A percentile compares a stretch with the other conserved stretches of the same genome.
phyloP scores from a whole-genome alignment of 2,797 vertebrate species.

The Nasua narica region DNA sequence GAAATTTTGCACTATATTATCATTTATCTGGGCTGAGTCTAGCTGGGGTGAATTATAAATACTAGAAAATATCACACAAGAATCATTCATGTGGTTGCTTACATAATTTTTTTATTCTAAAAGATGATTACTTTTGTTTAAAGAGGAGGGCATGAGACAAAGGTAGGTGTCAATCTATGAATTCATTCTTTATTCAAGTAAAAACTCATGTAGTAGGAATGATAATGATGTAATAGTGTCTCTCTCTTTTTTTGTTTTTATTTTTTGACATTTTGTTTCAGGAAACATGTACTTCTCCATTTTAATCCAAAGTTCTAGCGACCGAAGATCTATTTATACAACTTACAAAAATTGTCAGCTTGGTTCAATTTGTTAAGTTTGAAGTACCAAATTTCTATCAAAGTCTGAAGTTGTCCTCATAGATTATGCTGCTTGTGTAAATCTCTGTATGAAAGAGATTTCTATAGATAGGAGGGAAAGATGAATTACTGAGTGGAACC shows the following conservation, averaged over 20 bases:
- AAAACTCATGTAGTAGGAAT: neutral
- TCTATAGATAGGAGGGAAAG: neutral
- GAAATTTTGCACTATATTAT: neutral
- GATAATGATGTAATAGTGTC: neutral
- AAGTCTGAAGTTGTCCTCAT: neutral
- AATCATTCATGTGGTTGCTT: neutral
- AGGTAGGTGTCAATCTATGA: neutral
- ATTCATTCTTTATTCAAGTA: neutral
- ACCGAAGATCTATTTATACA: neutral
- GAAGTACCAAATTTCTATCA: neutral
- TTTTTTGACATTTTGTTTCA: neutral
- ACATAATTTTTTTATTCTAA: conserved; percentile 50
- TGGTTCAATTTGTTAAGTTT: neutral
- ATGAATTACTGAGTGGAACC: neutral
- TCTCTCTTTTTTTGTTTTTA: neutral
- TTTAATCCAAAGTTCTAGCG: neutral
- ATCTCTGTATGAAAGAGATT: neutral
- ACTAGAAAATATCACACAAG: neutral
- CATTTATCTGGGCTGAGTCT: neutral
- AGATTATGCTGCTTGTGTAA: neutral
- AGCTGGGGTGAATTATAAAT: neutral
- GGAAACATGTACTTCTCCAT: neutral
- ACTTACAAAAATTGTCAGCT: neutral
- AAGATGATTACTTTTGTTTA: neutral
- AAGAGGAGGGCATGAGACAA: neutral